phyloP scores from a whole-genome alignment of 2,888 invertebrate species.

The Nudaria mundana region DNA sequence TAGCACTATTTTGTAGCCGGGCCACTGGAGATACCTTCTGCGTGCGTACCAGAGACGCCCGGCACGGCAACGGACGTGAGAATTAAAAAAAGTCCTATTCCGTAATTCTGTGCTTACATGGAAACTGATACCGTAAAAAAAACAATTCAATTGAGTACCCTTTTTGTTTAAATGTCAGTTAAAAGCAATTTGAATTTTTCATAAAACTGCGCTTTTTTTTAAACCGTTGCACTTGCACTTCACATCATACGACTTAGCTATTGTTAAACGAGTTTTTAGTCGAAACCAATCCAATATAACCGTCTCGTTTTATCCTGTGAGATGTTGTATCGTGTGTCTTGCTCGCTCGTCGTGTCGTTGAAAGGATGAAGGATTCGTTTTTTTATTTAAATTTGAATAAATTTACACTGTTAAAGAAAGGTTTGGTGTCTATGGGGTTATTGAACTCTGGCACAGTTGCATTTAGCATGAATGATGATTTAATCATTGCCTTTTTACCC shows the following conservation, averaged over 20 bases:
- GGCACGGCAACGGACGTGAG: too few relatives aligned
- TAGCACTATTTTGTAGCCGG: too few relatives aligned
- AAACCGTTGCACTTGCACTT: slow-evolving; percentile 41
- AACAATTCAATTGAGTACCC: too few relatives aligned
- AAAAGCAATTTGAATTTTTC: slow-evolving; percentile 17
- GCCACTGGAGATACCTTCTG: too few relatives aligned
- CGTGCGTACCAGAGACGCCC: too few relatives aligned
- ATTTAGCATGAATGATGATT: slow-evolving; percentile 25
- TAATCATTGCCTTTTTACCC: too few relatives aligned
- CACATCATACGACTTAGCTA: slow-evolving; percentile 50
- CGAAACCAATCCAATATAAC: slow-evolving; percentile 14
- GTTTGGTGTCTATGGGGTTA: slow-evolving; percentile 52
- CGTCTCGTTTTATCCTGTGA: slow-evolving; percentile 5
- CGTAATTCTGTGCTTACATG: too few relatives aligned
- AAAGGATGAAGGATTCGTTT: slow-evolving; percentile 53
- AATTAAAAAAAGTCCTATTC: too few relatives aligned
- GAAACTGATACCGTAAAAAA: too few relatives aligned
- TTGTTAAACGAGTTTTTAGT: slow-evolving; percentile 55
- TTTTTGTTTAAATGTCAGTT: too few relatives aligned
- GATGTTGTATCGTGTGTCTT: slow-evolving; percentile 2
- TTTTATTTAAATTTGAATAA: slow-evolving; percentile 77
- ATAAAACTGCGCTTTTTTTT: slow-evolving; percentile 24
- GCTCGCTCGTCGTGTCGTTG: slow-evolving; percentile 35
- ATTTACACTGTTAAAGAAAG: slow-evolving; percentile 75
- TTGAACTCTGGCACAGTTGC: slow-evolving; percentile 48